These are phyloP conservation scores for Limnephilus rhombicus DNA, from an alignment of 2,888 invertebrate species.

Conservation along the genomic window DNA sequence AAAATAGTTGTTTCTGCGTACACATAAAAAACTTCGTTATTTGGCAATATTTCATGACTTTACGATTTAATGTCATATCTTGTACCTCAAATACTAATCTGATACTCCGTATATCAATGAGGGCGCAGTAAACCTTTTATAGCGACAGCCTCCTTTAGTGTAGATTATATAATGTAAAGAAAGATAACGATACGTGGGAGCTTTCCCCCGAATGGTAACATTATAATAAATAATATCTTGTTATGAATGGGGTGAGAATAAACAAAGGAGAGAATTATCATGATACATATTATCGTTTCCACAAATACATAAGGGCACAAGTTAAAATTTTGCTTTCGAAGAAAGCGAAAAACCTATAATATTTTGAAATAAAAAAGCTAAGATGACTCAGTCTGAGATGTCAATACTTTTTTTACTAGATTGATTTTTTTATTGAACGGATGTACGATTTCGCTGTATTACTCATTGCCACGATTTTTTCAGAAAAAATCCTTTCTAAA, in stretches of 20 bases:
- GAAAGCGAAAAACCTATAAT: neutral
- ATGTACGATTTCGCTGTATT: too few species aligned
- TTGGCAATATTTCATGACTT: neutral
- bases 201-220: neutral
- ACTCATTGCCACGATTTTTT: too few species aligned
- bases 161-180: conserved; percentile 24
- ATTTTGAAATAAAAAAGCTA: too few species aligned
- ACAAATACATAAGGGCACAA: neutral
- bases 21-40: neutral
- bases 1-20: neutral
- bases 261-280: neutral
- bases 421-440: too few species aligned
- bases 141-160: conserved; percentile 39
- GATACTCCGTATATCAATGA: neutral
- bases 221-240: conserved; percentile 36
- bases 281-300: neutral
- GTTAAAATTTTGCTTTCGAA: neutral
- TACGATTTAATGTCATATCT: neutral
- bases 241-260: conserved; percentile 18
- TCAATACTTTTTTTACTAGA: too few species aligned
- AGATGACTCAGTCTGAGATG: too few species aligned
- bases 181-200: conserved; percentile 30
- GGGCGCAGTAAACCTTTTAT: conserved; percentile 30
- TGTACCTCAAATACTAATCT: neutral
- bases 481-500: too few species aligned